phyloP scores from a whole-genome alignment of 2,888 invertebrate genomes.

The Steromphala cineraria region DNA sequence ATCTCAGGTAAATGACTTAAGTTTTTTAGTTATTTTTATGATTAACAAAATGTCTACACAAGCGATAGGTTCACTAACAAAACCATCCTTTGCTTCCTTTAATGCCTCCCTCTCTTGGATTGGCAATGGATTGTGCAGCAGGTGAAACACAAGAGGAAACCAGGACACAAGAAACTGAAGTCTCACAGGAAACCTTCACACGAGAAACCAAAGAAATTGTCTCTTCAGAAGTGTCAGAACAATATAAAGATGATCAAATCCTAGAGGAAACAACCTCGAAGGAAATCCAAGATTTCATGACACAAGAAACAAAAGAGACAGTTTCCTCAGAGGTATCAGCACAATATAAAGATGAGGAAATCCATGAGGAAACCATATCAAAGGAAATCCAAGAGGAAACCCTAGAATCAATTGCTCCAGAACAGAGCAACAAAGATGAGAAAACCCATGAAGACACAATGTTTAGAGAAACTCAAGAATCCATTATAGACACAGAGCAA shows the following conservation, averaged over 20 bases:
- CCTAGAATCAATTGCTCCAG: no score
- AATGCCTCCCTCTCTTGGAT: constrained; percentile 48
- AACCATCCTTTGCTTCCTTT: constrained; percentile 36
- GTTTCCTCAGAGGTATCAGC: no score
- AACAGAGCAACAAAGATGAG: not conserved
- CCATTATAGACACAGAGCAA: not conserved
- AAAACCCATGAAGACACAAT: not conserved
- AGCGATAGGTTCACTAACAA: constrained; percentile 27
- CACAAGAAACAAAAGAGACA: no score
- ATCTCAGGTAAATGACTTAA: not conserved
- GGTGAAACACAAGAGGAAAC: constrained; percentile 22
- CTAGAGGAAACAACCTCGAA: not conserved
- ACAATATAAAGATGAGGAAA: not conserved
- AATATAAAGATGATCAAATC: not conserved
- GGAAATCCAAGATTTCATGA: not conserved
- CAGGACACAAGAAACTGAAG: not conserved
- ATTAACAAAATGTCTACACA: not conserved
- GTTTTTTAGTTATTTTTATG: not conserved
- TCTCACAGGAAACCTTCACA: no score
- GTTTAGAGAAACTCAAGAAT: not conserved
- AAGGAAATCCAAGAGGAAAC: not conserved
- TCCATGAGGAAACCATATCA: not conserved
- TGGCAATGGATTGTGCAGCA: constrained; percentile 42
- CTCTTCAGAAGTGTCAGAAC: not conserved
- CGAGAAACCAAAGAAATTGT: not conserved